Evolutionary conservation across 2,888 invertebrate species (phyloP), one percentile per base, ranked within the genome.

Genomic region (Eupithecia subfuscata): DNA sequence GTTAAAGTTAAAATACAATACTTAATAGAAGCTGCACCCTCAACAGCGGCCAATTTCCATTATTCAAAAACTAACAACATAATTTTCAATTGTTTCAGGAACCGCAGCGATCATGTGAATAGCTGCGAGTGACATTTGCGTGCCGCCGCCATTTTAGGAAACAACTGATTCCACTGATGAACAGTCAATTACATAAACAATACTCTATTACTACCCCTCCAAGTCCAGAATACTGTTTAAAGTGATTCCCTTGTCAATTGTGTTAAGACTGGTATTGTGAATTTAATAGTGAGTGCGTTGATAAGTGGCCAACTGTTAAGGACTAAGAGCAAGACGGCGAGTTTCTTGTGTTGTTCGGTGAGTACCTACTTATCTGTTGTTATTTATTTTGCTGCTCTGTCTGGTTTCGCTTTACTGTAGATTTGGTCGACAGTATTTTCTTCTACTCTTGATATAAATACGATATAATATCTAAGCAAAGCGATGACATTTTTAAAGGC

Each of bases 101-200:
- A 82, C 76, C 73, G 79, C 75, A 75, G 81, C 79, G 82, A 81
- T 82, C 80, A 83, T 83, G 83, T 84, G 81, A 81, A 81, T 84
- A 82, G 83, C 40, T 82, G 78, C 25, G 60, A 82, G 84, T 89
- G 90, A 88, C 90, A 91, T 91, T 90, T 88, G 89, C 91, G 90
- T 90, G 89, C 84, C 87, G 74, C 85, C 85, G 84, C 79, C 77
- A 75, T 82, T 82, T 83, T 83, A 84, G 71, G 65, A 40, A 48
- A 79, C 81, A 69, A 79, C 78, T 82, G 80, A 80, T 79, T 83
- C 80, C 79, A 81, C 85, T 30, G n/a, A n/a, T 81, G 84, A 87
- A 82, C 84, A 86, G 84, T 86, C 87, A 84, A 88, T 88, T 87
- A 85, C 81, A 63, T 72, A 69, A 75, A 76, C 70, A 73, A 75